These are phyloP conservation scores for Loripinus fragilis DNA, from an alignment of 2,888 invertebrate genomes.

Conservation along the genomic window DNA sequence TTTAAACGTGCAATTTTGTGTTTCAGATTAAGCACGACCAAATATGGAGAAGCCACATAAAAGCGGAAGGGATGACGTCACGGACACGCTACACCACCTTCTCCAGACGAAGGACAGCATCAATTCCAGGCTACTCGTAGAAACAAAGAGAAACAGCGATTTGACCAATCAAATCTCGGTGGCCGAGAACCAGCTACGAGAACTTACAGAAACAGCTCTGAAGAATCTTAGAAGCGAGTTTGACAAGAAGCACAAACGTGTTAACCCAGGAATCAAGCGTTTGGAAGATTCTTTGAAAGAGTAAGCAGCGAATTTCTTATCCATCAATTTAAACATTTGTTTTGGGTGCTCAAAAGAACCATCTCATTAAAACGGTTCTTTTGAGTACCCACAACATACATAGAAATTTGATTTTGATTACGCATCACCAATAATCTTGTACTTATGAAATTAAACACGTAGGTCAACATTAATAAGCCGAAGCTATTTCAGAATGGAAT, in stretches of 20 bases:
- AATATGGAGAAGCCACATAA: neutral
- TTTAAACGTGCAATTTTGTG: neutral
- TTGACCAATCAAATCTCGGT: constrained; percentile 33
- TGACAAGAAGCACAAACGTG: constrained; percentile 41
- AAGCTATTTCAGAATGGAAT: too few relatives aligned
- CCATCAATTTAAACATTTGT: too few relatives aligned
- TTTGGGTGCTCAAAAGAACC: too few relatives aligned
- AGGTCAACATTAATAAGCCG: too few relatives aligned
- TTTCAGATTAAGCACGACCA: neutral
- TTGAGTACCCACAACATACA: too few relatives aligned
- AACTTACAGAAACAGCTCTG: constrained; percentile 38
- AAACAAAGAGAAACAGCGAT: constrained; percentile 41
- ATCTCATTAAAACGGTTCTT: too few relatives aligned
- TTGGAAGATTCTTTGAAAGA: constrained; percentile 44
- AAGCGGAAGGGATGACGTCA: neutral
- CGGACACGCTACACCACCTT: constrained; percentile 39
- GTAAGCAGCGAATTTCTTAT: too few relatives aligned
- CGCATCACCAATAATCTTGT: too few relatives aligned
- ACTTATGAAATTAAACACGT: too few relatives aligned
- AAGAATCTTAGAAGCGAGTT: constrained; percentile 38
- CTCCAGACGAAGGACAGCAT: constrained; percentile 44
- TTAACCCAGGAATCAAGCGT: constrained; percentile 45
- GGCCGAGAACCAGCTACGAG: constrained; percentile 45
- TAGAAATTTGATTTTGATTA: too few relatives aligned
- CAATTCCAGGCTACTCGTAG: constrained; percentile 41